Percentiles rank a stretch among this genome's conserved stretches.
Evolutionary conservation across 92 coral and sea anemone species (phyloP).

Genomic region (Phenganax subtilis): DNA sequence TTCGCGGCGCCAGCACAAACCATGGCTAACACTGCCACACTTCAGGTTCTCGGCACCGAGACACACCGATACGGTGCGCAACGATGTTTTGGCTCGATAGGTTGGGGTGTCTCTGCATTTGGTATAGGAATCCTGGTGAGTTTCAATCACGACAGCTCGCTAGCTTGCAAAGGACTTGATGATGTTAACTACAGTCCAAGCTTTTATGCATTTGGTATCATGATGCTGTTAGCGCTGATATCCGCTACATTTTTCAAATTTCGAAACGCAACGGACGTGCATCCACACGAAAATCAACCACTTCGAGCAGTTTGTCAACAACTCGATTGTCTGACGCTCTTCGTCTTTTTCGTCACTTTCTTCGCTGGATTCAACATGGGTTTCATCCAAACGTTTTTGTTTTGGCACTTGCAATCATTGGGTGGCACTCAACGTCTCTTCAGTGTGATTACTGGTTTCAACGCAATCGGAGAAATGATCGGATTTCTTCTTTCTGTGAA

Average conservation of each 20-base stretch:
- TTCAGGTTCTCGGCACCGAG: constrained; percentile 4
- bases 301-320: background rate
- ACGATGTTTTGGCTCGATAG: constrained; percentile 32
- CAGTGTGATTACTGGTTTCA: constrained; percentile 23
- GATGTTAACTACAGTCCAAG: constrained; percentile 32
- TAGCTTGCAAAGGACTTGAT: constrained; percentile 22
- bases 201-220: constrained; percentile 35
- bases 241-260: constrained; percentile 25
- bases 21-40: constrained; percentile 39
- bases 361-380: constrained; percentile 37
- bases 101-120: constrained; percentile 31
- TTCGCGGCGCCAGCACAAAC: constrained; percentile 39
- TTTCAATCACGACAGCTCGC: constrained; percentile 23
- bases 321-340: constrained; percentile 22
- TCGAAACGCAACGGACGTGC: background rate
- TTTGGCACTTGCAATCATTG: constrained; percentile 29
- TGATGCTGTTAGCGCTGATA: constrained; percentile 15
- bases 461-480: constrained; percentile 40
- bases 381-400: constrained; percentile 34
- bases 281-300: background rate
- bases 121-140: constrained; percentile 31
- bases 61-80: constrained; percentile 34
- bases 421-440: constrained; percentile 35
- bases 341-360: constrained; percentile 10
- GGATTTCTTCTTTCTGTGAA: constrained; percentile 33